These are phyloP conservation scores for Pseudomyrmex concolor DNA, from an alignment of 1,140 invertebrate species.

Conservation along the genomic window DNA sequence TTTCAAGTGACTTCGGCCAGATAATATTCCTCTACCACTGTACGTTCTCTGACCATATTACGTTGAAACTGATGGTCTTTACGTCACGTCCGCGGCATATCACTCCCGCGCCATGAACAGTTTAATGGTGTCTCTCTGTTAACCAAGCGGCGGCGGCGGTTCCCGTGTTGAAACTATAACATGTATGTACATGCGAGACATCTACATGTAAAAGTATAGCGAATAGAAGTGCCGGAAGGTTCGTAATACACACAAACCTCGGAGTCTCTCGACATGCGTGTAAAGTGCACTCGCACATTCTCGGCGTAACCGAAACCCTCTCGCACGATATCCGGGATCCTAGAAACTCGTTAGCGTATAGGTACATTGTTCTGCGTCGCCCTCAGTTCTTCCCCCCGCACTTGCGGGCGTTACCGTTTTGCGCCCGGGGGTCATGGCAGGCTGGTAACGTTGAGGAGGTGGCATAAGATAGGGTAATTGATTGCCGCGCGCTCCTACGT, in stretches of 20 bases:
- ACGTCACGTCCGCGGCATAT: slow-evolving; percentile 50
- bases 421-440: slow-evolving; percentile 36
- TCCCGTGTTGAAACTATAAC: slow-evolving; percentile 3
- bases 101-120: slow-evolving; percentile 45
- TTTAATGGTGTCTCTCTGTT: slow-evolving; percentile 69
- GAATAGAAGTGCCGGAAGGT: slow-evolving; percentile 6
- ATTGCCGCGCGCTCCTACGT: slow-evolving; percentile 72
- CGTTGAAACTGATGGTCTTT: slow-evolving; percentile 26
- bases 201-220: slow-evolving; percentile 30
- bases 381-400: slow-evolving; percentile 20
- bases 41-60: background rate
- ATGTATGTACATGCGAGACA: slow-evolving; percentile 30
- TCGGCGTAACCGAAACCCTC: slow-evolving; percentile 26
- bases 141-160: background rate
- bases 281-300: slow-evolving; percentile 23
- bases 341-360: slow-evolving; percentile 73
- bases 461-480: slow-evolving; percentile 76
- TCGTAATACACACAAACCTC: background rate
- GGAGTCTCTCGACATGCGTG: slow-evolving; percentile 23
- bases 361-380: slow-evolving; percentile 68
- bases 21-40: slow-evolving; percentile 9
- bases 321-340: slow-evolving; percentile 51
- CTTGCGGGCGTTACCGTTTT: slow-evolving; percentile 71
- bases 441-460: slow-evolving; percentile 54
- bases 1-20: slow-evolving; percentile 16